Conservation (phyloP, 2,797 vertebrate genomes). For the Yasuhikotakia modesta region DNA sequence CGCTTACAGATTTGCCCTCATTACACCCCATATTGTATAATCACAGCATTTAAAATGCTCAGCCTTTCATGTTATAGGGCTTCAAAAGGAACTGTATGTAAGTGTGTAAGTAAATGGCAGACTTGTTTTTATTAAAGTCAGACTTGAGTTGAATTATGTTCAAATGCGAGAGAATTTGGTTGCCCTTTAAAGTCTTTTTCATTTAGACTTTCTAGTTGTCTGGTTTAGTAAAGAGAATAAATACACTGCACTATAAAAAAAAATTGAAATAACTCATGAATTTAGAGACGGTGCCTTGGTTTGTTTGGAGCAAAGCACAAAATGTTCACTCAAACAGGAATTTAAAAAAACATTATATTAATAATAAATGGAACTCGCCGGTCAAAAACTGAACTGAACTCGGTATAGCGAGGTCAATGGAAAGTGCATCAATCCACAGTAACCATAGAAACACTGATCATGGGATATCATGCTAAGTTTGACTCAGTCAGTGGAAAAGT, state of each 20-base stretch:
- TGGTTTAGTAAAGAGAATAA: background rate
- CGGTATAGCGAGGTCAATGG: conserved; percentile 2
- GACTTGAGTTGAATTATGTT: background rate
- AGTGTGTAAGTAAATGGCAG: background rate
- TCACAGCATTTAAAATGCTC: conserved; percentile 28
- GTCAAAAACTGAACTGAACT: conserved; percentile 3
- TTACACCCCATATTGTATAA: conserved; percentile 29
- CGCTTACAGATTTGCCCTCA: conserved; percentile 31
- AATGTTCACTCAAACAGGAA: background rate
- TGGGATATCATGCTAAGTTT: background rate
- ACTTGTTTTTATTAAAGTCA: conserved; percentile 14
- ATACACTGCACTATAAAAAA: background rate
- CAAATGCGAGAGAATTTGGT: background rate
- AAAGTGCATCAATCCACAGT: background rate
- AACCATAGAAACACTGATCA: conserved; percentile 25
- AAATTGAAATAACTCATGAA: background rate
- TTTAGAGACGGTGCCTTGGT: background rate
- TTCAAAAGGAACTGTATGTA: background rate
- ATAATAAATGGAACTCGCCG: background rate
- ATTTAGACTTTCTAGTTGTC: background rate
- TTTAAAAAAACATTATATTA: background rate
- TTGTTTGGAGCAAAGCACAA: background rate
- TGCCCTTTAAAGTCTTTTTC: background rate
- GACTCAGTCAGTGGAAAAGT: conserved; percentile 8
- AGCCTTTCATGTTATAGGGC: conserved; percentile 23